A percentile compares a stretch with the other conserved stretches of the same genome.
Evolutionary conservation across 1,140 invertebrate genomes (phyloP).

Genomic region (Teleopsis dalmanni): DNA sequence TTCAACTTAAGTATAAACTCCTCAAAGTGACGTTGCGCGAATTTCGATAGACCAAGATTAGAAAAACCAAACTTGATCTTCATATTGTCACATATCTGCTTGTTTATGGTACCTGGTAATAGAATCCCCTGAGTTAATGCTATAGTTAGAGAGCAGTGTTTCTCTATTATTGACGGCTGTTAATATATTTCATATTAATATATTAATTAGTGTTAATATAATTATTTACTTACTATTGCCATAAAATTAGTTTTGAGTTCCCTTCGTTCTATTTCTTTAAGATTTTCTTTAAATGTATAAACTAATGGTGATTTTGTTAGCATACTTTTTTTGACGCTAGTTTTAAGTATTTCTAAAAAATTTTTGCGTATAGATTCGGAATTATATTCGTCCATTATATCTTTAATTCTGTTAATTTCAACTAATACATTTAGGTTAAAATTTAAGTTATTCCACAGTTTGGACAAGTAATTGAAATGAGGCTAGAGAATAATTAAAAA

Average conservation of each 20-base stretch:
- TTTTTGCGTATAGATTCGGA: too few relatives aligned
- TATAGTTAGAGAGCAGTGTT: conserved; percentile 27
- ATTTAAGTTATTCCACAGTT: conserved; percentile 30
- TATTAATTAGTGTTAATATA: too few relatives aligned
- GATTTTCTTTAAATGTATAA: conserved; percentile 14
- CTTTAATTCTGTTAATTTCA: conserved; percentile 34
- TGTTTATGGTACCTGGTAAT: conserved; percentile 19
- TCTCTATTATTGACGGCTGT: conserved; percentile 17
- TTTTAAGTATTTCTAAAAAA: too few relatives aligned
- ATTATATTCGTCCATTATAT: conserved; percentile 20
- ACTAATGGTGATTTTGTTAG: neutral
- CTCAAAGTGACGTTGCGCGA: conserved; percentile 26
- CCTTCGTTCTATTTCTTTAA: conserved; percentile 7
- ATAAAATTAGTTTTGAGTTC: conserved; percentile 22
- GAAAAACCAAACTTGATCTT: conserved; percentile 31
- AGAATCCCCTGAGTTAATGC: conserved; percentile 29
- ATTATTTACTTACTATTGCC: conserved; percentile 13
- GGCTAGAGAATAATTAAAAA: conserved; percentile 18
- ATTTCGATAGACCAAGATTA: conserved; percentile 22
- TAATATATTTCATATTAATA: neutral
- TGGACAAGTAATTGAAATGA: conserved; percentile 32
- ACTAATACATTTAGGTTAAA: conserved; percentile 30
- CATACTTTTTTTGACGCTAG: too few relatives aligned
- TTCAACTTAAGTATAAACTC: conserved; percentile 20
- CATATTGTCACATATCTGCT: conserved; percentile 30